Conservation (phyloP, 2,888 invertebrate genomes). For the Eudasyphora cyanicolor region DNA sequence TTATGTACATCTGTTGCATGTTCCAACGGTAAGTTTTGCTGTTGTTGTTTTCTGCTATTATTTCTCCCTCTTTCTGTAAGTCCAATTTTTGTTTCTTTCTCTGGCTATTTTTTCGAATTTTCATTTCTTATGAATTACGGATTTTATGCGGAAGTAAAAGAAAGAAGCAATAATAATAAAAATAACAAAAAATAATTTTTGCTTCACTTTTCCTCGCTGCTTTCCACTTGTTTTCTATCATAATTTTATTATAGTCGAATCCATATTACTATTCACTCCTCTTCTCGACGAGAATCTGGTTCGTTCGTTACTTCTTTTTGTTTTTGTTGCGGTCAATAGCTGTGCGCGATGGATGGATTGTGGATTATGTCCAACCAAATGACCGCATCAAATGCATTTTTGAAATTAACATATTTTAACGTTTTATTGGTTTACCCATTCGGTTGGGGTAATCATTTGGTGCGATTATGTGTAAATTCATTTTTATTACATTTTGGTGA, state of each 20-base stretch:
- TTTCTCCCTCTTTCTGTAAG: not conserved
- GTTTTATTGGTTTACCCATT: not conserved
- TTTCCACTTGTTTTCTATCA: not conserved
- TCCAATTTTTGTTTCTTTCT: not conserved
- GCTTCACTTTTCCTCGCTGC: slow-evolving; percentile 45
- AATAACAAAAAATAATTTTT: slow-evolving; percentile 41
- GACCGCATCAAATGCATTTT: slow-evolving; percentile 43
- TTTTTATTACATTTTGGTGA: not conserved
- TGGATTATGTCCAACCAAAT: slow-evolving; percentile 9
- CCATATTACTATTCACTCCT: not conserved
- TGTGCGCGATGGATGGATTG: not conserved
- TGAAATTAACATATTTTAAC: slow-evolving; percentile 26
- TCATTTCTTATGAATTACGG: slow-evolving; percentile 41
- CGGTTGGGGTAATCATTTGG: not conserved
- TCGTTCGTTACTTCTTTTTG: not conserved
- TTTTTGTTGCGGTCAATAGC: not conserved
- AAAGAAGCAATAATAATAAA: slow-evolving; percentile 20
- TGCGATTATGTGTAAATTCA: not conserved
- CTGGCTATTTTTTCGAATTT: slow-evolving; percentile 26
- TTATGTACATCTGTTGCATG: slow-evolving; percentile 51
- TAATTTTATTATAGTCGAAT: too few species aligned
- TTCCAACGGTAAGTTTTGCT: slow-evolving; percentile 56
- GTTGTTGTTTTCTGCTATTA: not conserved
- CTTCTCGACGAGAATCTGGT: not conserved
- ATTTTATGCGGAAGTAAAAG: slow-evolving; percentile 54